Percentiles rank a stretch among this genome's conserved stretches.
Conservation (phyloP, 2,797 vertebrate genomes). For the Zalophus californianus region DNA sequence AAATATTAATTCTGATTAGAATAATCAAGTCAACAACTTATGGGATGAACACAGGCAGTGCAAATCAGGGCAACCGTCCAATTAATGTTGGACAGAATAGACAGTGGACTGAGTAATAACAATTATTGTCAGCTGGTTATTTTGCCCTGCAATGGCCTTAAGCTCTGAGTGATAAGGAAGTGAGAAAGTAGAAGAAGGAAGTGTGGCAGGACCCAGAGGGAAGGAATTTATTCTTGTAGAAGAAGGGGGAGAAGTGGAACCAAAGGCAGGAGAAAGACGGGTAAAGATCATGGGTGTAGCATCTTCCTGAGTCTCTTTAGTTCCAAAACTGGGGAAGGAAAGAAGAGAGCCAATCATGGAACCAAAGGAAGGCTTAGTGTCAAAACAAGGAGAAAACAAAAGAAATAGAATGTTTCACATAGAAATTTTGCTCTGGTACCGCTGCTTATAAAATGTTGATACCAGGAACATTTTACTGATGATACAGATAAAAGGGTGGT, state of each 20-base stretch:
- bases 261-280: not conserved
- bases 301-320: slow-evolving; percentile 46
- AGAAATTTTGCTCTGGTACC: not conserved
- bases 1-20: slow-evolving; percentile 24
- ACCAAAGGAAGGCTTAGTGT: not conserved
- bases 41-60: not conserved
- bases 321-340: slow-evolving; percentile 36
- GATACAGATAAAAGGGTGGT: not conserved
- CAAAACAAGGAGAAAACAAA: slow-evolving; percentile 26
- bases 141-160: not conserved
- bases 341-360: not conserved
- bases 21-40: slow-evolving; percentile 32
- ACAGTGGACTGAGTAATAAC: slow-evolving; percentile 15
- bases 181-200: slow-evolving; percentile 69
- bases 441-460: not conserved
- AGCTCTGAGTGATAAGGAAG: slow-evolving; percentile 58
- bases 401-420: not conserved
- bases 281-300: not conserved
- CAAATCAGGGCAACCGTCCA: slow-evolving; percentile 22
- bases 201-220: not conserved
- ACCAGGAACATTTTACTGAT: not conserved
- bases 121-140: slow-evolving; percentile 12
- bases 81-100: slow-evolving; percentile 4
- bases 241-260: slow-evolving; percentile 33
- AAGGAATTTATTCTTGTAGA: slow-evolving; percentile 41